Evolutionary conservation across 2,797 vertebrate genomes (phyloP).

Genomic region (Pantherophis alleghaniensis): DNA sequence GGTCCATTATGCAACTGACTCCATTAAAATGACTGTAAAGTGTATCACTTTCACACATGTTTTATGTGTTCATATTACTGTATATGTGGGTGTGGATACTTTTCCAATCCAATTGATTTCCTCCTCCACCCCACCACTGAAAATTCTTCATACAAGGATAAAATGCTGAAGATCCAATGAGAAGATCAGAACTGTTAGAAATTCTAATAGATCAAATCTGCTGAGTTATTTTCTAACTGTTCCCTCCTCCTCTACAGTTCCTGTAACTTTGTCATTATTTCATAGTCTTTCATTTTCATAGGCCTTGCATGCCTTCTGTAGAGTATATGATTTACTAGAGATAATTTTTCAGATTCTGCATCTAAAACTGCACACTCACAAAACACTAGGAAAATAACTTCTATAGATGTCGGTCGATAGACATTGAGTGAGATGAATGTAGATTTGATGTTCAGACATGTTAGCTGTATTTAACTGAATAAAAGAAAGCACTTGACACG

Average conservation of each 20-base stretch:
- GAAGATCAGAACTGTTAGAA: conserved; percentile 16
- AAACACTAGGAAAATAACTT: not conserved
- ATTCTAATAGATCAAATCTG: not conserved
- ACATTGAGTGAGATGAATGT: not conserved
- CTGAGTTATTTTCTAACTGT: not conserved
- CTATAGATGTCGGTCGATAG: not conserved
- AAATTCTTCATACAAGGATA: not conserved
- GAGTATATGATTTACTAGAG: not conserved
- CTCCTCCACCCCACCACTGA: not conserved
- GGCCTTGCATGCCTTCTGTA: not conserved
- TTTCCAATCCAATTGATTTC: not conserved
- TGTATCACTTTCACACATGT: conserved; percentile 32
- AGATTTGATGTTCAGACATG: not conserved
- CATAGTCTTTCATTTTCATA: not conserved
- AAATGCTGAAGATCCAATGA: not conserved
- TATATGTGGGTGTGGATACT: not conserved
- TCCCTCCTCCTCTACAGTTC: not conserved
- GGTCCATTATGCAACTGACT: conserved; percentile 32
- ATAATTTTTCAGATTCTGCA: not conserved
- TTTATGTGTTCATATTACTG: not conserved
- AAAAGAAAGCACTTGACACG: not conserved
- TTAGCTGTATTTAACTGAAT: not conserved
- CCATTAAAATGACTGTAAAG: conserved; percentile 28
- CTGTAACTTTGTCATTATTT: not conserved
- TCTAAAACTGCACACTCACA: not conserved